phyloP scores from a whole-genome alignment of 2,797 vertebrate genomes.

The Poecile montanus region DNA sequence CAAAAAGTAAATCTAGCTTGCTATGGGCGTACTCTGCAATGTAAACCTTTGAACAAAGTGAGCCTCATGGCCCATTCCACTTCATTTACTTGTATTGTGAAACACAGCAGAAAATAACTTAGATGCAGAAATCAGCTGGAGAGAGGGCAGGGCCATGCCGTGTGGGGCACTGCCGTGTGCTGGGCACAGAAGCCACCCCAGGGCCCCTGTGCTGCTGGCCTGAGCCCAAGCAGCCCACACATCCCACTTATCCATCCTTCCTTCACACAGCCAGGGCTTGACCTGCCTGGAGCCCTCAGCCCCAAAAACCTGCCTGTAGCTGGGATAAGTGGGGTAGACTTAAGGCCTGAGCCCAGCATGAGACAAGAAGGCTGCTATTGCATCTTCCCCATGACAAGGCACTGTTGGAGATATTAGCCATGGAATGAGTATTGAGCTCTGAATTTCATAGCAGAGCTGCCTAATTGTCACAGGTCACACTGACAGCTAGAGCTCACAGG shows the following conservation, averaged over 20 bases:
- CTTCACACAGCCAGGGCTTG: background rate
- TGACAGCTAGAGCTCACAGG: background rate
- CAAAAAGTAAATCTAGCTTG: background rate
- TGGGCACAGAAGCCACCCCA: rapidly evolving
- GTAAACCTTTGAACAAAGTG: background rate
- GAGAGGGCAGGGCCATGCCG: background rate
- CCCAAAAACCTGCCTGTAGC: background rate
- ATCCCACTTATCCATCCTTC: rapidly evolving
- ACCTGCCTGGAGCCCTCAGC: background rate
- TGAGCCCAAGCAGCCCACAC: rapidly evolving
- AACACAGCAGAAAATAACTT: background rate
- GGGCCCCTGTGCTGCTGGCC: rapidly evolving
- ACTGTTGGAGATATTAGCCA: rapidly evolving
- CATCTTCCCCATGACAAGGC: rapidly evolving
- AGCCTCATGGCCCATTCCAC: background rate
- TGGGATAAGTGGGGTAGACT: rapidly evolving
- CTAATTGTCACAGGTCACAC: background rate
- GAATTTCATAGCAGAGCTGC: background rate
- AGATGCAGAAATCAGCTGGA: background rate
- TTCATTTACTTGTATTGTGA: background rate
- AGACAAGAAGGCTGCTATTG: rapidly evolving
- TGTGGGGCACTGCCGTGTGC: rapidly evolving
- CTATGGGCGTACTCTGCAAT: background rate
- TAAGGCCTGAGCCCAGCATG: background rate
- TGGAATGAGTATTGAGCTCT: background rate